Percentiles rank a stretch among this genome's conserved stretches.
These are phyloP conservation scores for Nomada hirtipes DNA, from an alignment of 2,888 invertebrate genomes.

Conservation along the genomic window DNA sequence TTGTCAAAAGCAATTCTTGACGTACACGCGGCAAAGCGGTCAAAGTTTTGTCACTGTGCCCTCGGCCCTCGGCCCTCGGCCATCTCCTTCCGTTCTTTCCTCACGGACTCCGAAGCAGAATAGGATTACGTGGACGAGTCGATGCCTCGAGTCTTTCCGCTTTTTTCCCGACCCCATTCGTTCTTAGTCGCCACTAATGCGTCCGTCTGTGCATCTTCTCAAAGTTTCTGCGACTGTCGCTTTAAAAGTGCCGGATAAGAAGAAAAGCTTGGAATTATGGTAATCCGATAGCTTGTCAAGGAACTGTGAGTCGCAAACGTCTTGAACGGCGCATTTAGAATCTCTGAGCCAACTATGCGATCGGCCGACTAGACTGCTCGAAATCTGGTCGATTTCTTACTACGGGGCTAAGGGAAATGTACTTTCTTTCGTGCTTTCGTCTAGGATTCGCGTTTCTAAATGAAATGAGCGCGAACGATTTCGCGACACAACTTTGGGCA, in stretches of 20 bases:
- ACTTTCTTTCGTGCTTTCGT: neutral
- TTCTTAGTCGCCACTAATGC: slow-evolving; percentile 6
- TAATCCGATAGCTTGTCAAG: slow-evolving; percentile 67
- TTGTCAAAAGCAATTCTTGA: slow-evolving; percentile 59
- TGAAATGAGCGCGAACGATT: neutral
- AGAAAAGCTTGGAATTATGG: slow-evolving; percentile 72
- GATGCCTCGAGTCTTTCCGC: slow-evolving; percentile 32
- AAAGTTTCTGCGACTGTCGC: slow-evolving; percentile 69
- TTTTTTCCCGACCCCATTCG: slow-evolving; percentile 1
- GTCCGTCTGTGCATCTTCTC: slow-evolving; percentile 46
- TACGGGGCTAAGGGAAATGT: neutral
- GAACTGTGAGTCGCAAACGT: slow-evolving; percentile 28
- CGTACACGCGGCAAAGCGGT: slow-evolving; percentile 3
- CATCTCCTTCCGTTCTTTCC: slow-evolving; percentile 34
- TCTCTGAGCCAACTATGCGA: slow-evolving; percentile 5
- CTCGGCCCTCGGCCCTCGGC: neutral
- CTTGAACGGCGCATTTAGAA: slow-evolving; percentile 50
- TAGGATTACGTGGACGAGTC: slow-evolving; percentile 58
- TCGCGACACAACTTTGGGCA: no score
- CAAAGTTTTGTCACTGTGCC: slow-evolving; percentile 44
- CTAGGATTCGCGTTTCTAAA: neutral
- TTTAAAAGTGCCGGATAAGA: slow-evolving; percentile 72
- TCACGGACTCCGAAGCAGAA: slow-evolving; percentile 46
- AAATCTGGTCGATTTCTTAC: slow-evolving; percentile 32
- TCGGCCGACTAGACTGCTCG: neutral